phyloP scores from a whole-genome alignment of 2,113 vertebrate genomes.

The Calonectris borealis region DNA sequence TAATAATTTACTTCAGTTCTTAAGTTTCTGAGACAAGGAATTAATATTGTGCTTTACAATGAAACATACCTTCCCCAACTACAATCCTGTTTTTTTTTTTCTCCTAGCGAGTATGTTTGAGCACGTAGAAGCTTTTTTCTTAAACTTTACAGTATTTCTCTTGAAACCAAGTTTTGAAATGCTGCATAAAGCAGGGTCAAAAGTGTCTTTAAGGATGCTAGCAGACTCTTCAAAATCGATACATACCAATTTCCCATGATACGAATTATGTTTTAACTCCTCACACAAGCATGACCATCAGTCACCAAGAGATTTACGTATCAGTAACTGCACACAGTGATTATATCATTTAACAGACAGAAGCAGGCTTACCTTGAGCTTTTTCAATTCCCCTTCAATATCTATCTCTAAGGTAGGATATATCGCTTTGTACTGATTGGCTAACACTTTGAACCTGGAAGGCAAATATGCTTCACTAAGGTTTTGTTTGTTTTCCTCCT shows the following conservation, averaged over 20 bases:
- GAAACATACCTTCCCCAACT: not conserved
- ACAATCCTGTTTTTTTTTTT: not conserved
- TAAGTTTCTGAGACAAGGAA: not conserved
- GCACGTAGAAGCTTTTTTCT: not conserved
- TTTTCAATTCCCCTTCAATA: constrained; percentile 89
- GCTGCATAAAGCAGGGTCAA: not conserved
- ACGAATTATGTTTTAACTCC: not conserved
- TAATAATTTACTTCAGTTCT: not conserved
- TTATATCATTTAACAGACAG: not conserved
- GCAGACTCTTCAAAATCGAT: not conserved
- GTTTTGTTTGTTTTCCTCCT: not conserved
- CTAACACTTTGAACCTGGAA: constrained; percentile 91
- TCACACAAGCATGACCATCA: not conserved
- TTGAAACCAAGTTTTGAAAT: not conserved
- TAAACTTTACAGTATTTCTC: not conserved
- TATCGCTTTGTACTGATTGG: constrained; percentile 92
- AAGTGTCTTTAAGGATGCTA: not conserved
- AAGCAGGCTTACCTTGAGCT: constrained; percentile 84
- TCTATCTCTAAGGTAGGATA: constrained; percentile 94
- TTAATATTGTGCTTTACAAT: not conserved
- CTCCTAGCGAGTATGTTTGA: not conserved
- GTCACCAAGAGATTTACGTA: not conserved
- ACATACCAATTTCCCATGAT: not conserved
- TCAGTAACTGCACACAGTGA: not conserved
- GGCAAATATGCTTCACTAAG: not conserved